Evolutionary conservation across 2,113 vertebrate genomes (phyloP), one percentile per base, ranked within the genome.

Genomic region (Mohoua ochrocephala): DNA sequence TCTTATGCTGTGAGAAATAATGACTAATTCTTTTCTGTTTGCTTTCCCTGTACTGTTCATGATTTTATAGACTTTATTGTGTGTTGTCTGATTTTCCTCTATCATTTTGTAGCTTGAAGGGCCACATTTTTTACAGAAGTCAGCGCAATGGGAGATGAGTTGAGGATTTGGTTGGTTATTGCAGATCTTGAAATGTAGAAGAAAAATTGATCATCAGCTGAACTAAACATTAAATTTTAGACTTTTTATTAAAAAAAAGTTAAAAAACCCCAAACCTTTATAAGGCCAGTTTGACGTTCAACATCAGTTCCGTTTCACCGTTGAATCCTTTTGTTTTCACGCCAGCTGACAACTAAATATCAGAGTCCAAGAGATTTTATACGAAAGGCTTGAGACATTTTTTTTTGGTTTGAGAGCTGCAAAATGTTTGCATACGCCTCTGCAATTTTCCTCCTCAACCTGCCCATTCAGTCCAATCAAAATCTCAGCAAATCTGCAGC

Each of bases 41-140:
- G 84, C 93, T 95, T 95, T 91, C 53, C 61, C 49, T 82, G n/a
- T 68, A 71, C 70, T 89, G 65, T 44, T 96, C 65, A 69, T 93
- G 91, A 85, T 95, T 93, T 94, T 85, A 79, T 79, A 85, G 94
- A 64, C 87, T 76, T 95, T 84, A 87, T 73, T 95, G 45, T 85
- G 70, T 90, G 82, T 92, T 94, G 75, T 91, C 76, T 92, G 95
- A 88, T 92, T 96, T 96, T 92, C 49, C 53, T 68, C 88, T 81
- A 67, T 91, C 64, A 84, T 96, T 97, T 75, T 68, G 73, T 85
- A 88, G 88, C 93, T 96, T 49, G 85, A 78, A 95, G 92, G 90
- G 82, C 68, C 78, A 77, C 47, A 64, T 92, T 91, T 96, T 91
- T 88, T 78, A 81, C 64, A 45, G 50, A 86, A 93, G 42, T 91